Evolutionary conservation across 1,140 invertebrate species (phyloP).

Genomic region (Protaetia brevitarsis): DNA sequence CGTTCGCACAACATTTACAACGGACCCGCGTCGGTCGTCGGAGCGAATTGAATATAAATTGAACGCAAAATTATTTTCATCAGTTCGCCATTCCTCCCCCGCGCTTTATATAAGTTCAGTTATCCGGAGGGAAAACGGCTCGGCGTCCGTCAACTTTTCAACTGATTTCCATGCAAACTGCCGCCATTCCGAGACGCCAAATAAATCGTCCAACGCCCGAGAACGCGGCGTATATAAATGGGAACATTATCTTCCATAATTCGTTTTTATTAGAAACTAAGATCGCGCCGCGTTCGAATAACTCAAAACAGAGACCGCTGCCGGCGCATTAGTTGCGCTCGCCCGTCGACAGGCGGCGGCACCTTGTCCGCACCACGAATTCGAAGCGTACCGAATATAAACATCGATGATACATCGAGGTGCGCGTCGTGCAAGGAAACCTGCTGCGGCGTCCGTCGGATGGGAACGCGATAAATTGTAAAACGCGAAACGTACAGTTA

Average conservation of each 20-base stretch:
- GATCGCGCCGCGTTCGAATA: constrained; percentile 4
- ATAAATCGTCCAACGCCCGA: neutral
- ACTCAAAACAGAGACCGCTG: neutral
- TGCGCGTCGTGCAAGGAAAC: neutral
- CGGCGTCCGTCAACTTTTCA: neutral
- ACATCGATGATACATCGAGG: constrained; percentile 8
- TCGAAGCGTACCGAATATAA: neutral
- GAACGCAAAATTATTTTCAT: too few relatives aligned
- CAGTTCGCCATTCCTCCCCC: too few relatives aligned
- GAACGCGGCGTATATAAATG: constrained; percentile 14
- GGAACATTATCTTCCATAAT: constrained; percentile 18
- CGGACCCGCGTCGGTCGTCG: too few relatives aligned
- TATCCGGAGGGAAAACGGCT: neutral
- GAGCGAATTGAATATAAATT: too few relatives aligned
- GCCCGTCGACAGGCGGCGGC: neutral
- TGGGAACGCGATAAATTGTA: constrained; percentile 4
- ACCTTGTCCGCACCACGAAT: neutral
- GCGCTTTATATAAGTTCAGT: too few relatives aligned
- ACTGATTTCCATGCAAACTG: constrained; percentile 1
- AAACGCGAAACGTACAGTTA: neutral
- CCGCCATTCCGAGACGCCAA: neutral
- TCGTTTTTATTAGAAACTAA: constrained; percentile 17
- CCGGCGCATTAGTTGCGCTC: neutral
- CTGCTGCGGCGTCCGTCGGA: neutral
- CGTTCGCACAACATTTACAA: too few relatives aligned